Conservation (phyloP, 2,113 vertebrate genomes). For the Gadus chalcogrammus region DNA sequence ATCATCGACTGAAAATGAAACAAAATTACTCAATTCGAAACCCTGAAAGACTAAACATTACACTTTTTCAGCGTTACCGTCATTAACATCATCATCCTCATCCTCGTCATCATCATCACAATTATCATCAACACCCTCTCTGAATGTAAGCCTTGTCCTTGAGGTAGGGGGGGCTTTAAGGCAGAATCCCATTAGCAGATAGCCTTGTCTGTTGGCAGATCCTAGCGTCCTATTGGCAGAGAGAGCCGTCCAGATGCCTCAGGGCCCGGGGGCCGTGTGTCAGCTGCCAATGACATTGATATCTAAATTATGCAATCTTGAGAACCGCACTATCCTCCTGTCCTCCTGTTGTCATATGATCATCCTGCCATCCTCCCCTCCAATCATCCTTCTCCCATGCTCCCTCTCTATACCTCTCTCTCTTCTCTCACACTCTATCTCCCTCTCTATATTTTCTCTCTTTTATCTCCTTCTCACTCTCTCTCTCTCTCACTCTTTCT, state of each 20-base stretch:
- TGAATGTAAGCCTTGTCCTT: too few relatives aligned
- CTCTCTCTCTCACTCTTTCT: background rate
- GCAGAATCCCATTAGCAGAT: constrained; percentile 11
- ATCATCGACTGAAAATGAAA: too few relatives aligned
- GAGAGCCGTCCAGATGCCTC: background rate
- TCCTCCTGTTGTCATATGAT: background rate
- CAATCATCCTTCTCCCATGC: background rate
- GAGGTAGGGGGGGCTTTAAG: background rate
- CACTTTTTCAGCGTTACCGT: too few relatives aligned
- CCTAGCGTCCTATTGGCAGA: background rate
- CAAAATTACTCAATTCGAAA: too few relatives aligned
- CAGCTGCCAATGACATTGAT: constrained; percentile 38
- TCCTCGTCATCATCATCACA: too few relatives aligned
- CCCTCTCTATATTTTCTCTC: too few relatives aligned
- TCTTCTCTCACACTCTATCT: background rate
- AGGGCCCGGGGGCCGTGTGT: background rate
- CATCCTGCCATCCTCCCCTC: background rate
- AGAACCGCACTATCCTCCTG: background rate
- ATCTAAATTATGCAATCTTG: constrained; percentile 4
- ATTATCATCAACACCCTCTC: too few relatives aligned
- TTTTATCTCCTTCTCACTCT: background rate
- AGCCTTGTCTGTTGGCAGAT: background rate
- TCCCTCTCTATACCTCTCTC: background rate
- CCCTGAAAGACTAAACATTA: too few relatives aligned
- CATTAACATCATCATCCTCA: too few relatives aligned